Conservation (phyloP, 2,797 vertebrate species). For the Centroberyx gerrardi region DNA sequence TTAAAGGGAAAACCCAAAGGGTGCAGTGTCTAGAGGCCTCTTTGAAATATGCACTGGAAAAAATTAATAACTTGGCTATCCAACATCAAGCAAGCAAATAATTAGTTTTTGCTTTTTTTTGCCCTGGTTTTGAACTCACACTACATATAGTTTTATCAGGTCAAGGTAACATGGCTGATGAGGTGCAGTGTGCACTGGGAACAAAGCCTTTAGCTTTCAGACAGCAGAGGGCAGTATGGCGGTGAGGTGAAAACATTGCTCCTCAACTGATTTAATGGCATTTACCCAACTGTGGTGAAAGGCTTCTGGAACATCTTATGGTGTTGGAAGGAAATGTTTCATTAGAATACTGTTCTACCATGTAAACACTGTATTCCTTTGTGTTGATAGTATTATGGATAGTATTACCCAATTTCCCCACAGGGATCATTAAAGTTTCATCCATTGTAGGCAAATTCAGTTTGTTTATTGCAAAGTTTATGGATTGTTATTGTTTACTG, state of each 20-base stretch:
- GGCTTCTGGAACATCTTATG: too few species aligned
- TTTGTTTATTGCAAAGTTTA: neutral
- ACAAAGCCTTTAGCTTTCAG: neutral
- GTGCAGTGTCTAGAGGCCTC: conserved; percentile 79
- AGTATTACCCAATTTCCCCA: neutral
- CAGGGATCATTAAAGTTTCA: too few species aligned
- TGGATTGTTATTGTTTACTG: neutral
- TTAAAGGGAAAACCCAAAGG: conserved; percentile 83
- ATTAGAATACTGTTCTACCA: neutral
- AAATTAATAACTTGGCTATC: conserved; percentile 77
- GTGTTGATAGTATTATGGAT: neutral
- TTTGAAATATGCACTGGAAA: conserved; percentile 84
- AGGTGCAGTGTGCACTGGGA: conserved; percentile 3
- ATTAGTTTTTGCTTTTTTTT: conserved; percentile 70
- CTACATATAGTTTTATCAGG: conserved; percentile 72
- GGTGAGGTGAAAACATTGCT: neutral
- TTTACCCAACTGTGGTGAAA: neutral
- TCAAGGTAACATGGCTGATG: conserved; percentile 74
- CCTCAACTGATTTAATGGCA: neutral
- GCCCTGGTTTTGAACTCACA: conserved; percentile 77
- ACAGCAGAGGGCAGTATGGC: conserved; percentile 72
- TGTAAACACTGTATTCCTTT: neutral
- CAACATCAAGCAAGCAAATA: conserved; percentile 82
- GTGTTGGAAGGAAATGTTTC: neutral
- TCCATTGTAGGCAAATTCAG: neutral